Base-by-base conservation (phyloP, 2,113 vertebrate genomes). In the Anolis carolinensis region DNA sequence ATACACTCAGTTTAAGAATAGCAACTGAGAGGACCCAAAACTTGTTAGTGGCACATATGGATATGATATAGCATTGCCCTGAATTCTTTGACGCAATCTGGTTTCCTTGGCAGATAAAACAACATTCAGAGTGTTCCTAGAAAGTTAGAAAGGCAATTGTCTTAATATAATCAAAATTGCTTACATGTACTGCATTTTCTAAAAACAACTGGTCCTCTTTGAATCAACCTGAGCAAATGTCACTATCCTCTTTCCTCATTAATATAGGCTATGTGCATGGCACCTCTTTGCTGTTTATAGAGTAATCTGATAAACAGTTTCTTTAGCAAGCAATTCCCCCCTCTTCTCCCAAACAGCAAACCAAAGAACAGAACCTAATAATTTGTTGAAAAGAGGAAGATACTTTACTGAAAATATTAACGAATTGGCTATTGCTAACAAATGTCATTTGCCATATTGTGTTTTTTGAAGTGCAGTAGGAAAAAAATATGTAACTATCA, bases 151-250 rank as follows among this genome's bases (percentile, higher is more conserved):
- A 62, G 34, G 48, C 9, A 39, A n/a, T 70, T 0, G 65, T n/a
- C 55, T 36, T 14, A 5, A 21, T 18, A 77, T 20, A 55, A 32
- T 20, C n/a, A 52, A 16, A 30, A 13, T 25, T 52, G 14, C 10
- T 39, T 39, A 14, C 52, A 32, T 87, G 84, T 92, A 32, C 86
- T 90, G 70, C 70, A 32, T 0, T 82, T 10, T 71, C 76, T 16
- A 79, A 87, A 88, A 87, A 87, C 9, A 21, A 70, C 50, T 20
- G 80, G 18, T 79, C 52, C 72, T 76, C 87, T 87, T 75, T 34
- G 9, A 81, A 87, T 83, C 55, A n/a, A 34, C 8, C n/a, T 89
- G 92, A 95, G 92, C 92, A 94, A 93, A 89, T 91, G 92, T 92
- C 92, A 82, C 86, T 90, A 87, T 92, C 91, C 91, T 93, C 90